phyloP scores from a whole-genome alignment of 2,888 invertebrate species.

The Ischnus inquisitorius region DNA sequence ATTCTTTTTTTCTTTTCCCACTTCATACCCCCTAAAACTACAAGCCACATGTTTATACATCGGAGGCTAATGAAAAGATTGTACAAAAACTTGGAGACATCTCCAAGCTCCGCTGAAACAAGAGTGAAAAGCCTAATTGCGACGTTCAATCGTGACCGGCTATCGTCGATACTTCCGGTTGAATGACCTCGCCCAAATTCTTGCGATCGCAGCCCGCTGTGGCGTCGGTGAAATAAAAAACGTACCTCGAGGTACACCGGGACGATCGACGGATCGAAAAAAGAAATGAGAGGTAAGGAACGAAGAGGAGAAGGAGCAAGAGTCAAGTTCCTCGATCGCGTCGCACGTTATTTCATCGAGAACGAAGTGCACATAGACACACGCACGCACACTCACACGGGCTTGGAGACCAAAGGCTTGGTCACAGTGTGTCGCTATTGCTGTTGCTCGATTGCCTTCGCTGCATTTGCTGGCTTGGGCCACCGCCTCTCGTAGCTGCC shows the following conservation, averaged over 20 bases:
- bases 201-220: slow-evolving; percentile 50
- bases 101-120: not conserved
- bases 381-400: not conserved
- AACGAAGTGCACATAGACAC: slow-evolving; percentile 56
- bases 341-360: slow-evolving; percentile 79
- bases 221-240: not conserved
- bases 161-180: slow-evolving; percentile 66
- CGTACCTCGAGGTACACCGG: not conserved
- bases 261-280: slow-evolving; percentile 12
- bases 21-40: not conserved
- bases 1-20: not conserved
- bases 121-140: slow-evolving; percentile 31
- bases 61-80: not conserved
- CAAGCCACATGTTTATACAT: slow-evolving; percentile 18
- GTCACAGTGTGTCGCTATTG: slow-evolving; percentile 42
- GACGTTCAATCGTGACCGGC: not conserved
- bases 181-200: slow-evolving; percentile 68
- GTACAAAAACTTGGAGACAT: slow-evolving; percentile 1
- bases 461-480: slow-evolving; percentile 61
- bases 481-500: slow-evolving; percentile 63
- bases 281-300: slow-evolving; percentile 21
- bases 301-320: slow-evolving; percentile 44
- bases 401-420: slow-evolving; percentile 8
- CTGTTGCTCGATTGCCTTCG: slow-evolving; percentile 74
- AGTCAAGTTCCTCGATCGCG: slow-evolving; percentile 29